Evolutionary conservation across 1,140 invertebrate species (phyloP).

Genomic region (Heliothis virescens): DNA sequence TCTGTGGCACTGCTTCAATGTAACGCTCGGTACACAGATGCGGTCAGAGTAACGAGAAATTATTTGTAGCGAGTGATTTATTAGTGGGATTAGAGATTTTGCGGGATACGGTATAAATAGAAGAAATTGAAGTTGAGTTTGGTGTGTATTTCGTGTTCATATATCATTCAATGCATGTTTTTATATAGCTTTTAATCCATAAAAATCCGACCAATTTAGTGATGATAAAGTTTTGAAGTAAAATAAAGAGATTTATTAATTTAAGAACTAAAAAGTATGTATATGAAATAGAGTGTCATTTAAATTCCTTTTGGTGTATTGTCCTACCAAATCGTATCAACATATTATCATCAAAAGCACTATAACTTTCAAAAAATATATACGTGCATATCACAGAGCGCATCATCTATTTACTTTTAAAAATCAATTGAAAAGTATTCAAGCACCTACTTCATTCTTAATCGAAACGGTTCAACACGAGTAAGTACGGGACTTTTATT

Average conservation of each 20-base stretch:
- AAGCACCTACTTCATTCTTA: slow-evolving; percentile 16
- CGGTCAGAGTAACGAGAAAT: slow-evolving; percentile 76
- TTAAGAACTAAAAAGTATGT: too few species aligned
- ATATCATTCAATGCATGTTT: neutral
- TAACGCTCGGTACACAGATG: slow-evolving; percentile 73
- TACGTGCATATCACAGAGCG: neutral
- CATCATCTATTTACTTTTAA: neutral
- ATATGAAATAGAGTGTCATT: neutral
- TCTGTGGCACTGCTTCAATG: slow-evolving; percentile 68
- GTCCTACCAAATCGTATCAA: neutral
- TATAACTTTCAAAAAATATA: neutral
- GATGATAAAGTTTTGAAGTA: too few species aligned
- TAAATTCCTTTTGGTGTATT: too few species aligned
- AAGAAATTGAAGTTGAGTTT: slow-evolving; percentile 20
- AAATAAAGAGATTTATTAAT: neutral
- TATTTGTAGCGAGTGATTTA: slow-evolving; percentile 68
- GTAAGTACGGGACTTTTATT: slow-evolving; percentile 27
- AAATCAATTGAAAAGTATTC: slow-evolving; percentile 19
- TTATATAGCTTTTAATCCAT: slow-evolving; percentile 3
- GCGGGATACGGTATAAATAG: slow-evolving; percentile 28
- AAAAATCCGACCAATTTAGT: too few species aligned
- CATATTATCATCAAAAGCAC: too few species aligned
- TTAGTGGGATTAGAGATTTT: slow-evolving; percentile 47
- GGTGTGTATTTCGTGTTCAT: neutral
- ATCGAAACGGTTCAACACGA: slow-evolving; percentile 19